Evolutionary conservation across 2,888 invertebrate genomes (phyloP), one percentile per base, ranked within the genome.

Genomic region (Agonum fuliginosum): DNA sequence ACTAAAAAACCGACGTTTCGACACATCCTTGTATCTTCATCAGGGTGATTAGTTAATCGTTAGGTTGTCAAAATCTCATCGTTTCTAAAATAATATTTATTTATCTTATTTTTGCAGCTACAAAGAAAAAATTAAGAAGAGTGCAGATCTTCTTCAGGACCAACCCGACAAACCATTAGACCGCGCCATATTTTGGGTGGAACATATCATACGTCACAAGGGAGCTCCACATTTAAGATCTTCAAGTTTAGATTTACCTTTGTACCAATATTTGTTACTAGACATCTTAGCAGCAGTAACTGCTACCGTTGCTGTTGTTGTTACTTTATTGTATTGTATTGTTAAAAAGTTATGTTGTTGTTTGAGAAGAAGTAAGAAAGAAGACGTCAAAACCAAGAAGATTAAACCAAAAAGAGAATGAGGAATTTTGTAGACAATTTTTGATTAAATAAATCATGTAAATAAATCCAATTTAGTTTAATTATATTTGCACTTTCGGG

Each of bases 121-220:
- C 17, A 3, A 4, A 8, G 22, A 78, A 27, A 76, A 51, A 10
- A 22, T 72, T 0, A 65, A 76, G 27, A n/a, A 67, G 37, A 20
- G 19, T 10, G 71, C 78, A 22, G 19, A 10, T 4, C 22, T 79
- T 4, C 17, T 79, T 14, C 37, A 17, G 58, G 79, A 79, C 41
- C 77, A 73, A 54, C 41, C 62, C 27, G 17, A 41, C 0, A 27
- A 30, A 30, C 79, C 79, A 2, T 17, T 79, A 3, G 65, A 79
- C 4, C 71, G 41, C 3, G 79, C 79, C 20, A 12, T 78, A 2
- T 78, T 41, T 12, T 78, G 78, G 78, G 20, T 72, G 8, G 78
- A 78, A 72, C 37, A 79, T 27, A 46, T 77, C 1, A 51, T 79
- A 1, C 19, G 69, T 20, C 67, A 77, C 22, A 77, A 72, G 3